Percentiles rank a stretch among this genome's conserved stretches.
Conservation (phyloP, 2,797 vertebrate species). For the Nasua narica region DNA sequence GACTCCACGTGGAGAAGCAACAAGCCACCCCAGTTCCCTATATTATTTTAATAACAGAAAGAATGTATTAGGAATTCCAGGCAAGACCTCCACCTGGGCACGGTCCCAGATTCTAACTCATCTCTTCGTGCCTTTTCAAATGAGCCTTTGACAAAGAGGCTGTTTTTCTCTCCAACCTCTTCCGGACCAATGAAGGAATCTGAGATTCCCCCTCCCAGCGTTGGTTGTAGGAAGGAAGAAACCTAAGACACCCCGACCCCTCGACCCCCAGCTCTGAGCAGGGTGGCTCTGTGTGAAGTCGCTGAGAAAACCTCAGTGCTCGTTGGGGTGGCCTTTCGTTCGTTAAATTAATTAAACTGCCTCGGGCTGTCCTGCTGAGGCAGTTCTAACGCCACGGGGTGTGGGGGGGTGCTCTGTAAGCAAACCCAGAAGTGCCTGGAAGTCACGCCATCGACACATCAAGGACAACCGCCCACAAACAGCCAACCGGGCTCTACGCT, state of each 20-base stretch:
- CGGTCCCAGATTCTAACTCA: conserved; percentile 76
- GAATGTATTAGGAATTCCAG: conserved; percentile 82
- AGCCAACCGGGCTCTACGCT: background rate
- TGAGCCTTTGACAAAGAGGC: conserved; percentile 60
- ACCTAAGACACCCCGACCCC: background rate
- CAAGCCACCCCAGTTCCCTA: conserved; percentile 76
- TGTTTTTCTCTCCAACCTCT: conserved; percentile 65
- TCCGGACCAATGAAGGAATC: background rate
- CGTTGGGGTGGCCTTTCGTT: background rate
- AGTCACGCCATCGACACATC: background rate
- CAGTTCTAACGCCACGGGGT: background rate
- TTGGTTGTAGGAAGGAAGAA: conserved; percentile 7
- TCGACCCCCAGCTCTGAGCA: background rate
- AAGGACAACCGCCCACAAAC: background rate
- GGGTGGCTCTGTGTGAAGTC: background rate
- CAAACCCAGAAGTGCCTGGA: background rate
- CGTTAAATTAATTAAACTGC: background rate
- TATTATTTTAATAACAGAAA: conserved; percentile 85
- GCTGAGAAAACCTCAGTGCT: background rate
- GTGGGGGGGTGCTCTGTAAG: too few species aligned
- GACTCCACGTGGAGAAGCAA: conserved; percentile 73
- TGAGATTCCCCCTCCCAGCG: background rate
- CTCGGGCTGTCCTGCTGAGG: background rate
- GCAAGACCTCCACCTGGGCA: conserved; percentile 82
- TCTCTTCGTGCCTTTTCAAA: conserved; percentile 66